Base-by-base conservation (phyloP, 2,888 invertebrate genomes). In the Cyaniris semiargus region DNA sequence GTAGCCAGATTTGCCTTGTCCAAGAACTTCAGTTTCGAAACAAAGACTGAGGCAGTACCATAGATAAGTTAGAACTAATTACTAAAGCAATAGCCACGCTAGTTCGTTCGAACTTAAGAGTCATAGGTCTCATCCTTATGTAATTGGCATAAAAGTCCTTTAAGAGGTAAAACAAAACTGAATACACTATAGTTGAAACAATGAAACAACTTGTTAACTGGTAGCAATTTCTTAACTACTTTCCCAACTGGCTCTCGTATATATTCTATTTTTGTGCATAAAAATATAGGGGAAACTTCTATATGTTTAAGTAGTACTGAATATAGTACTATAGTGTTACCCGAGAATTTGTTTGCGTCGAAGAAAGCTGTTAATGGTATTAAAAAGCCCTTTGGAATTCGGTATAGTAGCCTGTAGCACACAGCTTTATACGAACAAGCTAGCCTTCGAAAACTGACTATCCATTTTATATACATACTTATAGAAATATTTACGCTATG, bases 21-120 rank as follows among this genome's bases (percentile, higher is more conserved):
- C 21, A 56, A 56, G 56, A 60, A 23, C 13, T 3, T 60, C 60
- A 60, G 10, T 60, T 13, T 18, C 27, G 27, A 27, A 66, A 66
- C 15, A 31, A 27, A 31, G 27, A 15, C 18, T 31, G 7, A 66
- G 27, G 31, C 18, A 6, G 27, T 15, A 27, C 6, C 27, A 18
- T 66, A 66, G 27, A 66, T 27, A 31, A 66, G 66, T 66, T 66
- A 60, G 13, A 60, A 23, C 60, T 60, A 21, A 60, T 60, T 21
- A 60, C 23, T 13, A 13, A 10, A 15, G 48, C 5, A 53, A 53
- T 18, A 53, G 13, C 15, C 53, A 44, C 44, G 44, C 53, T 53
- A 53, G 53, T 5, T 4, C 18, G 53, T 18, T 53, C 18, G 53
- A 3, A 53, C 18, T 53, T 53, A 15, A 48, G 53, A 18, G 53